Percentiles rank a stretch among this genome's conserved stretches.
Conservation (phyloP, 2,797 vertebrate species). For the Lindbergichthys nudifrons region DNA sequence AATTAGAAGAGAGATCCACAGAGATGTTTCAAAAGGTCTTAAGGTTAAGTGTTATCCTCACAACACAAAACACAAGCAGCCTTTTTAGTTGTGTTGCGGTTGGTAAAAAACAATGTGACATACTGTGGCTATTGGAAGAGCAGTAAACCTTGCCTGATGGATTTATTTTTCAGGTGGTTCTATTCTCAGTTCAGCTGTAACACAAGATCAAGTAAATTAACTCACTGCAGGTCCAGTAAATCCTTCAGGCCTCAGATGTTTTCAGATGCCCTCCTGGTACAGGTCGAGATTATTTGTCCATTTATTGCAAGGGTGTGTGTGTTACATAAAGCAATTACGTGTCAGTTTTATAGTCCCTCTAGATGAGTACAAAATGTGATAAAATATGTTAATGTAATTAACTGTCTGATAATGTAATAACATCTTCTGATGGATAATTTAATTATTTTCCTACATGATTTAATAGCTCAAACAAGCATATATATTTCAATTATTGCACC, state of each 20-base stretch:
- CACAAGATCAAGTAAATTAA: conserved; percentile 17
- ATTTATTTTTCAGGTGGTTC: conserved; percentile 6
- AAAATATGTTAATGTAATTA: conserved; percentile 45
- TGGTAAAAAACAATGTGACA: not conserved
- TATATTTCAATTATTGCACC: not conserved
- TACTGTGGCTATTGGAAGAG: not conserved
- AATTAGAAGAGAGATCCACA: conserved; percentile 16
- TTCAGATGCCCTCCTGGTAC: conserved; percentile 17
- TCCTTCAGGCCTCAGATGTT: conserved; percentile 33
- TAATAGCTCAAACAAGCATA: not conserved
- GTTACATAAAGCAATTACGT: conserved; percentile 17
- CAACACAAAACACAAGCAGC: not conserved
- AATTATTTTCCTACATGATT: conserved; percentile 15
- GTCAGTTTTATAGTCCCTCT: conserved; percentile 8
- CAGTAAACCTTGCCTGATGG: not conserved
- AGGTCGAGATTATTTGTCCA: conserved; percentile 35
- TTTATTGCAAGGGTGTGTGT: conserved; percentile 7
- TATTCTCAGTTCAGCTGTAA: not conserved
- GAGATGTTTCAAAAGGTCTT: conserved; percentile 7
- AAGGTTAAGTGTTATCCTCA: conserved; percentile 6
- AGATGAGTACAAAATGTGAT: conserved; percentile 15
- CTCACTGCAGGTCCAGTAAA: conserved; percentile 6
- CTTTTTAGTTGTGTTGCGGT: not conserved
- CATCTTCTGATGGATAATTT: conserved; percentile 22
- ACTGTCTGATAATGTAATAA: conserved; percentile 37